Percentiles rank a stretch among this genome's conserved stretches.
Conservation (phyloP, 2,888 invertebrate species). For the Drosophila prolongata region DNA sequence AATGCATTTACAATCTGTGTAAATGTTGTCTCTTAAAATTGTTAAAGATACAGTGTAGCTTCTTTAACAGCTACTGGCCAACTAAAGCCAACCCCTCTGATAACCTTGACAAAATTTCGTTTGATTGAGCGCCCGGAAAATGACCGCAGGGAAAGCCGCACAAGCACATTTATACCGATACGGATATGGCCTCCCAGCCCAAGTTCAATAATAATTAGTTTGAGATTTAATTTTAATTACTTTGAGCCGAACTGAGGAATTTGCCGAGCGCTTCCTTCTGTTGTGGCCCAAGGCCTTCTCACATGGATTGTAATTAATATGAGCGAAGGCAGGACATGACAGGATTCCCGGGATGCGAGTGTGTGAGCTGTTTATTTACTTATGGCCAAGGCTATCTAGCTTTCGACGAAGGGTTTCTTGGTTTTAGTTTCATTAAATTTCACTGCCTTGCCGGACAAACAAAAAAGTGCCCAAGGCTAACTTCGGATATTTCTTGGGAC, state of each 20-base stretch:
- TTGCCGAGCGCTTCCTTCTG: slow-evolving; percentile 41
- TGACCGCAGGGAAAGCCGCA: slow-evolving; percentile 59
- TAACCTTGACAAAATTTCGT: slow-evolving; percentile 60
- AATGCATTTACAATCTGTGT: background rate
- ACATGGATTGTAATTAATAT: slow-evolving; percentile 74
- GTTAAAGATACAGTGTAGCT: background rate
- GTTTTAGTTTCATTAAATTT: slow-evolving; percentile 69
- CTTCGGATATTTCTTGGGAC: slow-evolving; percentile 9
- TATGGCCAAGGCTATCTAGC: slow-evolving; percentile 42
- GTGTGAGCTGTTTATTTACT: slow-evolving; percentile 48
- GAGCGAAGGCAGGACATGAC: slow-evolving; percentile 35
- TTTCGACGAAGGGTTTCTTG: slow-evolving; percentile 58
- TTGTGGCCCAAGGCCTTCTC: slow-evolving; percentile 61
- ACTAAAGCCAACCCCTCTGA: slow-evolving; percentile 19
- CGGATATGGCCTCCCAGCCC: slow-evolving; percentile 32
- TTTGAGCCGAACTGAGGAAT: slow-evolving; percentile 44
- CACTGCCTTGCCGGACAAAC: slow-evolving; percentile 25
- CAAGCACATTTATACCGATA: slow-evolving; percentile 10
- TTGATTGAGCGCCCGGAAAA: slow-evolving; percentile 48
- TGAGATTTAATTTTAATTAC: slow-evolving; percentile 82
- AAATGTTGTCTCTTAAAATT: background rate
- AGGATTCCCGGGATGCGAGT: slow-evolving; percentile 10
- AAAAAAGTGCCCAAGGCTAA: slow-evolving; percentile 42
- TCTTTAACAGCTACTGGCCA: slow-evolving; percentile 15
- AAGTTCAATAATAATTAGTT: slow-evolving; percentile 78